Percentiles rank a stretch among this genome's conserved stretches.
Evolutionary conservation across 2,888 invertebrate species (phyloP).

Genomic region (Tenthredo livida): DNA sequence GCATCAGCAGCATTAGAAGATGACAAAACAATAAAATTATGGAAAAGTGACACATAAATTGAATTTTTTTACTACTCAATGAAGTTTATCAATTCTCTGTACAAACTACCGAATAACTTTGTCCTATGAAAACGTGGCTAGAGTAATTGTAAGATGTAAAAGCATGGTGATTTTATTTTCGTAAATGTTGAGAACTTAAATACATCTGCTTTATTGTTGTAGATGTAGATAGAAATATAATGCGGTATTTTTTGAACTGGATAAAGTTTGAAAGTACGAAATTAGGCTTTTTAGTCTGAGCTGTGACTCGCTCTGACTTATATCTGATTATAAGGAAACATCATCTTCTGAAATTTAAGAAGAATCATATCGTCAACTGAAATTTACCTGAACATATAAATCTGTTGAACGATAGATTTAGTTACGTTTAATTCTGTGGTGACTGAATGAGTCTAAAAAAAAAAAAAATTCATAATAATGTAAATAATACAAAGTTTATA

Average conservation of each 20-base stretch:
- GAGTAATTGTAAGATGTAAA: constrained; percentile 54
- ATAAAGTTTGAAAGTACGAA: neutral
- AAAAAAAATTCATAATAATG: constrained; percentile 5
- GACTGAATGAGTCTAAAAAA: neutral
- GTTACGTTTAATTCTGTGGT: constrained; percentile 8
- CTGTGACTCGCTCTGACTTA: neutral
- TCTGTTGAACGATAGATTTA: constrained; percentile 7
- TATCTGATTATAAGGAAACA: neutral
- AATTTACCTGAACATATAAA: neutral
- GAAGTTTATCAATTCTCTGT: constrained; percentile 56
- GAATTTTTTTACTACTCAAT: neutral
- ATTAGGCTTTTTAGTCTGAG: neutral
- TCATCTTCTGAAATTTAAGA: neutral
- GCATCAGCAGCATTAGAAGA: constrained; percentile 99
- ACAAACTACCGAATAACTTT: constrained; percentile 59
- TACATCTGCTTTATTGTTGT: constrained; percentile 55
- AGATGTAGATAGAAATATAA: constrained; percentile 52
- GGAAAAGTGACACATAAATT: constrained; percentile 96
- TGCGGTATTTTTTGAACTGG: constrained; percentile 37
- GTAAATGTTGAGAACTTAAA: constrained; percentile 54
- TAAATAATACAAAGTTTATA: constrained; percentile 31
- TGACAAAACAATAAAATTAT: constrained; percentile 99
- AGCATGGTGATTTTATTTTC: constrained; percentile 62
- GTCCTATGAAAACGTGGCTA: constrained; percentile 56
- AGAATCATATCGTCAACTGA: constrained; percentile 7